Evolutionary conservation across 2,113 vertebrate genomes (phyloP).

Genomic region (Piprites chloris): DNA sequence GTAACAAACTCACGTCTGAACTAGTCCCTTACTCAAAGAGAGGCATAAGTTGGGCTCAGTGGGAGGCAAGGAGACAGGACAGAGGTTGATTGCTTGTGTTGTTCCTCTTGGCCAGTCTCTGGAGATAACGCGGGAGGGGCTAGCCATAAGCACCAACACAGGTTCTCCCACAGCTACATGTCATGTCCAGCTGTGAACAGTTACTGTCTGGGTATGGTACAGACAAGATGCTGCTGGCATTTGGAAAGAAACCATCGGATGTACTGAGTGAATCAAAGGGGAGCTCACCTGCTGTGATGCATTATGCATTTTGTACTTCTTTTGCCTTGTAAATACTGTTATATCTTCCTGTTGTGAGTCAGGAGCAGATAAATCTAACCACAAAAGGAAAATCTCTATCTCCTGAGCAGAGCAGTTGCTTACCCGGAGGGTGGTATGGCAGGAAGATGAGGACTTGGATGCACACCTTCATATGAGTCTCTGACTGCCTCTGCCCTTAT

Average conservation of each 20-base stretch:
- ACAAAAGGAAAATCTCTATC: not conserved
- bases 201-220: too few relatives aligned
- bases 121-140: not conserved
- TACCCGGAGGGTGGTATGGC: not conserved
- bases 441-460: not conserved
- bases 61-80: not conserved
- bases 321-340: not conserved
- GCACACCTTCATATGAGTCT: not conserved
- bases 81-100: not conserved
- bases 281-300: not conserved
- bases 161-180: not conserved
- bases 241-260: not conserved
- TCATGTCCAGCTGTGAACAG: not conserved
- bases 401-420: not conserved
- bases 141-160: accelerated
- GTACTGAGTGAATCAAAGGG: not conserved
- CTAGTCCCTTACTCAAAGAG: not conserved
- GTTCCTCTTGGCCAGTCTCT: not conserved
- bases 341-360: not conserved
- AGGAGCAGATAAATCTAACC: not conserved
- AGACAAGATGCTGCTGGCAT: not conserved
- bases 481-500: not conserved
- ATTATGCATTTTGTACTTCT: not conserved
- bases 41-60: accelerated
- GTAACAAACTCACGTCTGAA: not conserved